Evolutionary conservation across 2,888 invertebrate species (phyloP).

Genomic region (Epicampocera succincta): DNA sequence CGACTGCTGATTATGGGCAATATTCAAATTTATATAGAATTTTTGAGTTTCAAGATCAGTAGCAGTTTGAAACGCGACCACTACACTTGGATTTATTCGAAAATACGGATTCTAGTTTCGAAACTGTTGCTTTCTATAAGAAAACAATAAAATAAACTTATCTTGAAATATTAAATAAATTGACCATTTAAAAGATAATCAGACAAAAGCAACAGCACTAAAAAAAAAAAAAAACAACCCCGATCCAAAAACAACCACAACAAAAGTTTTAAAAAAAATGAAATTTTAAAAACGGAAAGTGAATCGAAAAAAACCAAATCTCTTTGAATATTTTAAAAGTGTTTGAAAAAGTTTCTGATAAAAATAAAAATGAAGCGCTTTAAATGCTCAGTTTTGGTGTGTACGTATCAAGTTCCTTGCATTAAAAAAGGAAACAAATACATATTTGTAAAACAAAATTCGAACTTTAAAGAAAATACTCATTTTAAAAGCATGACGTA

Average conservation of each 20-base stretch:
- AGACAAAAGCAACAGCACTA: constrained; percentile 29
- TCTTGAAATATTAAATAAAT: constrained; percentile 53
- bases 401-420: constrained; percentile 73
- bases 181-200: constrained; percentile 59
- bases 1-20: constrained; percentile 35
- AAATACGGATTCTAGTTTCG: constrained; percentile 27
- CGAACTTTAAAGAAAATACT: constrained; percentile 37
- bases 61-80: constrained; percentile 64
- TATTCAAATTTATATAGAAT: constrained; percentile 53
- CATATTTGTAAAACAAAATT: constrained; percentile 4
- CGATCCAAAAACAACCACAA: constrained; percentile 30
- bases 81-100: constrained; percentile 52
- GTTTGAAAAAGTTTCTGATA: constrained; percentile 15
- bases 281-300: constrained; percentile 43
- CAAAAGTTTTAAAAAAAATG: constrained; percentile 27
- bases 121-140: constrained; percentile 45
- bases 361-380: constrained; percentile 72
- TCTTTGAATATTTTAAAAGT: constrained; percentile 2
- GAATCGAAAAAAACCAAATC: constrained; percentile 14
- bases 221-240: constrained; percentile 5
- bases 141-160: constrained; percentile 50
- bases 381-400: constrained; percentile 80
- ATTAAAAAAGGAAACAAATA: constrained; percentile 16
- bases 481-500: constrained; percentile 70
- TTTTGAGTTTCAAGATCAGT: constrained; percentile 67